A percentile compares a stretch with the other conserved stretches of the same genome.
Evolutionary conservation across 2,888 invertebrate species (phyloP).

Genomic region (Stenodema calcarata): DNA sequence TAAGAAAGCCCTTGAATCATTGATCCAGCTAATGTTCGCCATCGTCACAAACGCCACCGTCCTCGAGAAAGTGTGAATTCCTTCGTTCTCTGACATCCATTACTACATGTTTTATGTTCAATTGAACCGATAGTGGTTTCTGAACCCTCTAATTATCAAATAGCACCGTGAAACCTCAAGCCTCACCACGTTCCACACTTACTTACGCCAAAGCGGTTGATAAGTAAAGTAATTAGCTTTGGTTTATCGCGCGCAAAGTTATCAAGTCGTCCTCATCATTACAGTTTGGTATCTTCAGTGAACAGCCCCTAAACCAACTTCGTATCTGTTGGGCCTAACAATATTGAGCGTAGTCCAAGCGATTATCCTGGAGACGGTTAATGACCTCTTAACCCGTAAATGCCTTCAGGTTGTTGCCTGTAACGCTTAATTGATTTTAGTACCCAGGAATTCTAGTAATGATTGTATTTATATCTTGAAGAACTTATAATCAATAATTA

Average conservation of each 20-base stretch:
- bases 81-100: too few relatives aligned
- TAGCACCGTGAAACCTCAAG: background rate
- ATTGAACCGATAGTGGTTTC: too few relatives aligned
- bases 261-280: conserved; percentile 2
- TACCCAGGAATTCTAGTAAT: too few relatives aligned
- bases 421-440: background rate
- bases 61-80: too few relatives aligned
- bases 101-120: too few relatives aligned
- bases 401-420: background rate
- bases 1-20: too few relatives aligned
- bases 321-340: background rate
- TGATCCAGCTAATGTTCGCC: too few relatives aligned
- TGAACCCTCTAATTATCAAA: background rate
- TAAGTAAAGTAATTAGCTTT: conserved; percentile 7
- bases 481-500: too few relatives aligned
- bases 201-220: background rate
- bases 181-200: background rate
- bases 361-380: background rate
- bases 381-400: background rate
- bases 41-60: too few relatives aligned
- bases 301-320: conserved; percentile 14
- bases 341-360: background rate
- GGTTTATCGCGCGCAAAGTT: conserved; percentile 1
- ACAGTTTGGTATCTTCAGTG: background rate
- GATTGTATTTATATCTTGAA: too few relatives aligned